A percentile compares a stretch with the other conserved stretches of the same genome.
Evolutionary conservation across 2,797 vertebrate species (phyloP).

Genomic region (Brachyrhaphis roseni): DNA sequence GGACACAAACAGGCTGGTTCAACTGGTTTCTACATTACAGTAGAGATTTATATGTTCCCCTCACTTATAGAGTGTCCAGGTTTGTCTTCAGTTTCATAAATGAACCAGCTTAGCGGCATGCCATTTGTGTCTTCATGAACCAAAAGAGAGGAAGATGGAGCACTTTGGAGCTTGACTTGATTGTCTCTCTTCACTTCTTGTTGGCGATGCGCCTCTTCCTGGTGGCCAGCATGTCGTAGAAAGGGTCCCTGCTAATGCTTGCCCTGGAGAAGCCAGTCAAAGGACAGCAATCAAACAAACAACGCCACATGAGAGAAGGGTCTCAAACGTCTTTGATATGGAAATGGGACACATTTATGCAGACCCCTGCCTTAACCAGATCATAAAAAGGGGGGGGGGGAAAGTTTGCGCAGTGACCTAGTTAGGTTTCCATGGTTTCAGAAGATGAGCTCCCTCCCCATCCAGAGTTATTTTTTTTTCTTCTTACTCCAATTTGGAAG

Average conservation of each 20-base stretch:
- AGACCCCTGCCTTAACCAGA: slow-evolving; percentile 76
- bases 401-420: slow-evolving; percentile 82
- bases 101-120: slow-evolving; percentile 20
- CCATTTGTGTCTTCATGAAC: slow-evolving; percentile 31
- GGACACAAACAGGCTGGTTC: slow-evolving; percentile 28
- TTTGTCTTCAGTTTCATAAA: slow-evolving; percentile 13
- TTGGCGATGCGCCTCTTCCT: slow-evolving; percentile 93
- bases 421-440: slow-evolving; percentile 86
- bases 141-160: slow-evolving; percentile 31
- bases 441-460: slow-evolving; percentile 44
- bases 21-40: slow-evolving; percentile 1
- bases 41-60: slow-evolving; percentile 22
- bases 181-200: slow-evolving; percentile 86
- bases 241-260: slow-evolving; percentile 92
- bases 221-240: slow-evolving; percentile 96
- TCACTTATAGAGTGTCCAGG: slow-evolving; percentile 17
- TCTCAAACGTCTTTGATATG: slow-evolving; percentile 80
- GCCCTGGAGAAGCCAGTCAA: slow-evolving; percentile 84
- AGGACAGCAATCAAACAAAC: slow-evolving; percentile 70
- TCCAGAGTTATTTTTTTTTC: slow-evolving; percentile 34
- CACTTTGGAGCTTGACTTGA: slow-evolving; percentile 26
- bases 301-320: slow-evolving; percentile 75
- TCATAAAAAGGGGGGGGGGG: slow-evolving; percentile 58
- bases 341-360: slow-evolving; percentile 78
- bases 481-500: slow-evolving; percentile 39